Conservation (phyloP, 2,797 vertebrate genomes). For the Onychomys torridus region DNA sequence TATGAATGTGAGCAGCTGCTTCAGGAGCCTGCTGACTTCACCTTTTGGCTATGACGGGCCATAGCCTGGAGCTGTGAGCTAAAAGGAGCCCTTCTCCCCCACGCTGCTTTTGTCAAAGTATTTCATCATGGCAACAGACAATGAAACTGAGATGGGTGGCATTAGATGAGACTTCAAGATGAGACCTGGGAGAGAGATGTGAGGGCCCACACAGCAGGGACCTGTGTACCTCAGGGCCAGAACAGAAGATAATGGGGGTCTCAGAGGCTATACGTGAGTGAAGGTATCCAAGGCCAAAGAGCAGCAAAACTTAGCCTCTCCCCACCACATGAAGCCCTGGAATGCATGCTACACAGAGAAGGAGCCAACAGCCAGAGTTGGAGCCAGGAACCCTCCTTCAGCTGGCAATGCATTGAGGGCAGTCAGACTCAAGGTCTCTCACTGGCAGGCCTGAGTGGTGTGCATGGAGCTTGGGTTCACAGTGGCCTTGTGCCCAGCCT, state of each 20-base stretch:
- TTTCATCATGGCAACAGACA: not conserved
- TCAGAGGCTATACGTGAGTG: not conserved
- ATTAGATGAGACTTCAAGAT: not conserved
- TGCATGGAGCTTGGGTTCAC: not conserved
- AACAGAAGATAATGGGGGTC: not conserved
- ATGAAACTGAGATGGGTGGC: not conserved
- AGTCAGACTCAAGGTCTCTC: not conserved
- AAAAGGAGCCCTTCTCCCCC: not conserved
- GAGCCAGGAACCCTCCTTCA: not conserved
- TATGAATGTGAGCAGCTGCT: not conserved
- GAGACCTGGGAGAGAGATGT: not conserved
- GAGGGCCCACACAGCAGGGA: not conserved
- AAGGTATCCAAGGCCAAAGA: not conserved
- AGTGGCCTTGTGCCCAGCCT: not conserved
- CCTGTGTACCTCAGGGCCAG: not conserved
- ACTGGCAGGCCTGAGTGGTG: rapidly evolving
- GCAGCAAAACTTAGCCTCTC: not conserved
- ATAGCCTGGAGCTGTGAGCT: not conserved
- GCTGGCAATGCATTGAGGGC: not conserved
- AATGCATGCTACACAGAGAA: not conserved
- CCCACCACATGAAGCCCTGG: rapidly evolving
- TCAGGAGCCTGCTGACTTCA: not conserved
- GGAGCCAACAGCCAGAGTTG: not conserved
- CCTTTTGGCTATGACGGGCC: not conserved
- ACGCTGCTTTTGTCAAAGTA: too few relatives aligned